Evolutionary conservation across 1,140 invertebrate species (phyloP), one percentile per base, ranked within the genome.

Genomic region (Bombyx mori): DNA sequence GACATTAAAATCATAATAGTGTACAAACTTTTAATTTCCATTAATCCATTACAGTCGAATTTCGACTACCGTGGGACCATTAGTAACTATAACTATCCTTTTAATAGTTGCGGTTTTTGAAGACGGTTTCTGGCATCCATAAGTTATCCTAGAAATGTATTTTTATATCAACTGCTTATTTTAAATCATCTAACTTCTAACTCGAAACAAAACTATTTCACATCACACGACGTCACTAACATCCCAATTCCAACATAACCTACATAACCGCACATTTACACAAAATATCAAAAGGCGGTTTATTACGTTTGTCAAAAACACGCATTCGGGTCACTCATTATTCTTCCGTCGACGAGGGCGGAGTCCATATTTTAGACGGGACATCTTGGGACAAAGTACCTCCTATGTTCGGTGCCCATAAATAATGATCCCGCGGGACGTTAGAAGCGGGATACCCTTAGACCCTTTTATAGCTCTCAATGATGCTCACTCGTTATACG

Each of bases 371-470:
- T 61, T 61, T 60, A 65, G 18, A 45, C n/a, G 42, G 56, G 58
- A 59, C 54, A 61, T 60, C 62, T 60, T 60, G 52, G 63, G 59
- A 57, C 42, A 54, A 43, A 22, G 43, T 50, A 42, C 42, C 26
- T 35, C 26, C 26, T 52, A 50, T 9, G 10, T 54, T 56, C 7
- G 46, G 56, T 51, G 57, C 12, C 50, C 55, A 63, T 69, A 69
- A 69, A 69, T 69, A 63, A 65, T 69, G 61, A 60, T 55, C 61
- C 63, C 64, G 50, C 43, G 66, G 63, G 66, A 65, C 57, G 63
- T 68, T 59, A 63, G 55, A 53, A 55, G 47, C 46, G 51, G 44
- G 35, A 47, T 47, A 42, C 52, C 61, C 61, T 59, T 54, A 68
- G 56, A 57, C 64, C 57, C 67, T 60, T 66, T 69, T 69, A 69